Evolutionary conservation across 2,888 invertebrate genomes (phyloP), one percentile per base, ranked within the genome.

Genomic region (Myopa testacea): DNA sequence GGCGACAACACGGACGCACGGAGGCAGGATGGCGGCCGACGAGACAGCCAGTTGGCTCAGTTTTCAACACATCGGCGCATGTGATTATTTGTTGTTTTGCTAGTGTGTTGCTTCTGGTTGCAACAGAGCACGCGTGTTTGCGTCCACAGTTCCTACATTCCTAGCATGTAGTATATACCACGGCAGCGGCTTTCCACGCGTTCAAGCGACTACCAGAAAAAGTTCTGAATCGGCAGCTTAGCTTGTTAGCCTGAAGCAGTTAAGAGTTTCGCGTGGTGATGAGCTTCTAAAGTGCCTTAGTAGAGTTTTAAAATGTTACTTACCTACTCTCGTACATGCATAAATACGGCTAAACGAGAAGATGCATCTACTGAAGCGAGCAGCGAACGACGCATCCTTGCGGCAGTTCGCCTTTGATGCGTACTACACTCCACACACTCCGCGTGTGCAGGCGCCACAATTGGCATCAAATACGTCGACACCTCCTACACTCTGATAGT

Each of bases 51-150:
- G 68, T 45, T 26, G 10, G 45, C 19, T 50, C 19, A 50, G 50
- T 62, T 69, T 45, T 26, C 69, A 69, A 45, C 69, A 12, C 69
- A 69, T 26, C 69, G 45, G 50, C 69, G 12, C 69, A 69, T 69
- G 69, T 50, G 69, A 45, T 50, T 69, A 50, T 69, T 70, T 70
- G 70, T 37, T 50, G 69, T 52, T 52, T 26, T 26, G 52, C 50
- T 69, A 34, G 19, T 69, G 45, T 26, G 62, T 10, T 65, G 14
- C 38, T 26, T 38, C 34, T 38, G 8, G 5, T 34, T 34, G 65
- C 38, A 63, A 63, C 10, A 19, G n/a, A 34, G 2, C 52, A 70
- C 52, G 55, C 52, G 70, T 52, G 37, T 70, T 55, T 55, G 70
- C 52, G 55, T 34, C 55, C 10, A 7, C 16, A 70, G 52, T 37